Conservation (phyloP, 2,888 invertebrate species). For the Xanthorhoe spadicearia region DNA sequence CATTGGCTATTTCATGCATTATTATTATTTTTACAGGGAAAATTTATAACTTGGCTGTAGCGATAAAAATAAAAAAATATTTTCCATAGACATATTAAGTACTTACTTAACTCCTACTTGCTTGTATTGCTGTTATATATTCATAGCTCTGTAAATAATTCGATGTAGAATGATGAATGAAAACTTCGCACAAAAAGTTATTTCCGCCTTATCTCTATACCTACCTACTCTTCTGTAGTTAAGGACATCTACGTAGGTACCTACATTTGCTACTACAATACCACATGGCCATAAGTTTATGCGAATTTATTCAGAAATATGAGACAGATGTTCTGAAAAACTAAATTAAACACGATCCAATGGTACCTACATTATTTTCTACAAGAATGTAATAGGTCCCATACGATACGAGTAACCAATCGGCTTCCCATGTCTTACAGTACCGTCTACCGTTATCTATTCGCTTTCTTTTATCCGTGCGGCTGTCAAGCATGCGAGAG, state of each 20-base stretch:
- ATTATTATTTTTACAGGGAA: not conserved
- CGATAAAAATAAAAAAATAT: not conserved
- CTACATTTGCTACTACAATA: too few relatives aligned
- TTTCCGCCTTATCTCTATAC: too few relatives aligned
- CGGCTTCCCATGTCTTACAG: conserved; percentile 53
- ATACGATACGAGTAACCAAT: conserved; percentile 44
- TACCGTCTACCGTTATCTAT: conserved; percentile 67
- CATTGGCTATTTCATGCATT: not conserved
- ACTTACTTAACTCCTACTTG: too few relatives aligned
- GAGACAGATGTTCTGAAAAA: not conserved
- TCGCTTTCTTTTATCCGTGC: conserved; percentile 73
- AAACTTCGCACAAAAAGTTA: too few relatives aligned
- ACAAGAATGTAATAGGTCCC: not conserved
- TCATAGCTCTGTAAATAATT: too few relatives aligned
- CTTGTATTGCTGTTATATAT: too few relatives aligned
- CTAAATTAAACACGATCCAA: not conserved
- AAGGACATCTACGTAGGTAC: too few relatives aligned
- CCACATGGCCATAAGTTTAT: too few relatives aligned
- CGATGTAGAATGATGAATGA: too few relatives aligned
- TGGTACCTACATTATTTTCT: not conserved
- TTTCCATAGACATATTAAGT: too few relatives aligned
- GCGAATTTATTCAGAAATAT: not conserved
- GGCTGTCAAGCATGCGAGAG: conserved; percentile 48
- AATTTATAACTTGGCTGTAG: not conserved
- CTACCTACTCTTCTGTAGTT: too few relatives aligned